Conservation (phyloP, 2,888 invertebrate species). For the Parnassius smintheus region DNA sequence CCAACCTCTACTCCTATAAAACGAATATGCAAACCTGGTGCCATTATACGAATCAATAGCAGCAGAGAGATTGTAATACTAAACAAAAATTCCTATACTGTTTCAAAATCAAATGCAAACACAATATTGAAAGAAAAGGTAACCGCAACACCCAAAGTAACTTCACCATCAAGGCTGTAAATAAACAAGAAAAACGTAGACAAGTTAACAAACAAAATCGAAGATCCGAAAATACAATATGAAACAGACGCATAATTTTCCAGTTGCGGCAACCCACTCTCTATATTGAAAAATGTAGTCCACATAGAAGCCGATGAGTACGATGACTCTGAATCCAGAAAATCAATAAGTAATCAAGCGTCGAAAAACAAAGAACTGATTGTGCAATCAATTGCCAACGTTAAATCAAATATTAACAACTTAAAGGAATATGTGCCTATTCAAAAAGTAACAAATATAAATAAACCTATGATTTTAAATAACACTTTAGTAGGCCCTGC, state of each 20-base stretch:
- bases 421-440: neutral
- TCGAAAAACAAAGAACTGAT: no score
- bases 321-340: neutral
- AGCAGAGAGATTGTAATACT: neutral
- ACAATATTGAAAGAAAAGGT: neutral
- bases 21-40: neutral
- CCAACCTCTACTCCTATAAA: neutral
- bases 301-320: neutral
- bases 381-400: neutral
- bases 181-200: neutral
- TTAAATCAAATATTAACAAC: neutral
- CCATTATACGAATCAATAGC: conserved; percentile 4
- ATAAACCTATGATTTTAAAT: neutral
- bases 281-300: neutral
- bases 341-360: neutral
- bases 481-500: neutral
- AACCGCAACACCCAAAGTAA: neutral
- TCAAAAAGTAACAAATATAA: neutral
- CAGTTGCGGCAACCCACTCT: neutral
- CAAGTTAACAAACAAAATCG: neutral
- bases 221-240: neutral
- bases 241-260: neutral
- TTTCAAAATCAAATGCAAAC: neutral
- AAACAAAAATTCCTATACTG: neutral
- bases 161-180: neutral